These are phyloP conservation scores for Rhagophthalmus giganteus DNA, from an alignment of 2,888 invertebrate species.

Conservation along the genomic window DNA sequence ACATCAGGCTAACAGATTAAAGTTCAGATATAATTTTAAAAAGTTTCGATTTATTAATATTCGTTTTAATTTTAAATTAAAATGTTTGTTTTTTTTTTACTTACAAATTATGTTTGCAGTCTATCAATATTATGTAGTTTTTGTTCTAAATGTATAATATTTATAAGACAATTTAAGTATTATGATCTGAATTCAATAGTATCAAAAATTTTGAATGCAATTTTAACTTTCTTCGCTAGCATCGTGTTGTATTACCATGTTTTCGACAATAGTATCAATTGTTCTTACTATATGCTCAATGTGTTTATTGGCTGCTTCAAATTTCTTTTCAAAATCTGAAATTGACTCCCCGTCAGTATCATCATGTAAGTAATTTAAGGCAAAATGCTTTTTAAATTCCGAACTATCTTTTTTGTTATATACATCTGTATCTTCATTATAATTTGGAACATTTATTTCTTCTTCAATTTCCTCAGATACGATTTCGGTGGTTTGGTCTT, in stretches of 20 bases:
- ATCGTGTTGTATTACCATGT: conserved; percentile 48
- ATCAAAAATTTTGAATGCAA: too few species aligned
- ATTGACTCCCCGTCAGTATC: conserved; percentile 5
- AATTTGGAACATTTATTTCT: not conserved
- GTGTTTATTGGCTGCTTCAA: conserved; percentile 48
- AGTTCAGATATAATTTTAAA: too few species aligned
- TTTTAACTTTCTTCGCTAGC: conserved; percentile 15
- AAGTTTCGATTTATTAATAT: too few species aligned
- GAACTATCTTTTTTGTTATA: conserved; percentile 11
- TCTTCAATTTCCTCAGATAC: conserved; percentile 13
- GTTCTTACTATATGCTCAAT: conserved; percentile 51
- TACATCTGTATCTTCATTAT: conserved; percentile 3
- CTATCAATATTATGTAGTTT: too few species aligned
- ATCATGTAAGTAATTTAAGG: not conserved
- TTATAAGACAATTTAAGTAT: too few species aligned
- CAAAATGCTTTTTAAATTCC: not conserved
- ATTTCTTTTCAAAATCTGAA: conserved; percentile 38
- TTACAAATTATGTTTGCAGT: too few species aligned
- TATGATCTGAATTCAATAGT: too few species aligned
- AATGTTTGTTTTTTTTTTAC: too few species aligned
- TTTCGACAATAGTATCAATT: conserved; percentile 53
- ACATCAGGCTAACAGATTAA: too few species aligned
- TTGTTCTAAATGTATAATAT: too few species aligned
- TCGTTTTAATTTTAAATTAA: too few species aligned
- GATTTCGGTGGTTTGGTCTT: conserved; percentile 21